Evolutionary conservation across 1,140 invertebrate genomes (phyloP), one percentile per base, ranked within the genome.

Genomic region (Muscidifurax raptorellus): DNA sequence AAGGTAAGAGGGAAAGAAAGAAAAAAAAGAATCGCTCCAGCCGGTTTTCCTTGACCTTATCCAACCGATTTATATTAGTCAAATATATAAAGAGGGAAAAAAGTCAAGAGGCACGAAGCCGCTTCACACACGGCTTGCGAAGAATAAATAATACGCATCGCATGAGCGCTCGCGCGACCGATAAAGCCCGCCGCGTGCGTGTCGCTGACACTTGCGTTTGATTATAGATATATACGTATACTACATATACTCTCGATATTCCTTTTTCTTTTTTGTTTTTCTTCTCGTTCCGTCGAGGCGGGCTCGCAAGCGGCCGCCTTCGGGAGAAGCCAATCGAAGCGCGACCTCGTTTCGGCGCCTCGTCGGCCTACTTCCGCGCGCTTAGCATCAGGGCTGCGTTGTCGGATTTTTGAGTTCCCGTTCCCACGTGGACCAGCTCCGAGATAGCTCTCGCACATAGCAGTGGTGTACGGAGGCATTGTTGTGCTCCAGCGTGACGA

Each of bases 301-400:
- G 18, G 52, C 18, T n/a, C 59, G 30, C 18, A 2, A 71, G 18
- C n/a, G 36, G 66, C 44, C 66, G 79, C 79, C 79, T 27, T 67
- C 27, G 66, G 40, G 69, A 28, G 69, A 82, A 82, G 40, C 80
- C 80, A 74, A 82, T 82, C 69, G 80, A 82, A 82, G 69, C 4
- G 18, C 12, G 80, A 74, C 80, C 80, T 82, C 69, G 80, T 74
- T 82, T 82, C 28, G 67, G 36, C 15, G n/a, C 12, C 79, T 28
- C 25, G 40, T 18, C 47, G 80, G 47, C 80, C 80, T 74, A 72
- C 69, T 82, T 82, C 80, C 80, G 80, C 27, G 66, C 59, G 40
- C 27, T 27, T 25, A 25, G 27, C 66, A n/a, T n/a, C n/a, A 69
- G 66, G 66, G 66, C 27, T 28, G 18, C 15, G 27, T 28, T 69